Evolutionary conservation across 1,140 invertebrate genomes (phyloP).

Genomic region (Scaptodrosophila lebanonensis): DNA sequence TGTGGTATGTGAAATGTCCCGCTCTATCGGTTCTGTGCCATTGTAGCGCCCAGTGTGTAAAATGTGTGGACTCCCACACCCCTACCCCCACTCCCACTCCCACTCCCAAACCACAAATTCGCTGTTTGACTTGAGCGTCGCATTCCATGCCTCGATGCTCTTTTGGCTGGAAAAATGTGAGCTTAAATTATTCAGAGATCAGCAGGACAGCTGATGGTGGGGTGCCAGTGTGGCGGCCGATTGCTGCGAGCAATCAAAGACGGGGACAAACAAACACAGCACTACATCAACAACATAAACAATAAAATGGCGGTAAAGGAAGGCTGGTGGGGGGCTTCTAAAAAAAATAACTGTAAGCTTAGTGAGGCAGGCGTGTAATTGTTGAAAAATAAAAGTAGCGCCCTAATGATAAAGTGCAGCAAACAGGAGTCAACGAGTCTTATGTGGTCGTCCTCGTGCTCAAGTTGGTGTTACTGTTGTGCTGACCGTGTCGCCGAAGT

Average conservation of each 20-base stretch:
- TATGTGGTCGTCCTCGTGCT: too few species aligned
- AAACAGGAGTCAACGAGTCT: slow-evolving; percentile 58
- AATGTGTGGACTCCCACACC: too few species aligned
- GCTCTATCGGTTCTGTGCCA: too few species aligned
- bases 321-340: slow-evolving; percentile 13
- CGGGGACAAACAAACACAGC: slow-evolving; percentile 2
- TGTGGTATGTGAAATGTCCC: too few species aligned
- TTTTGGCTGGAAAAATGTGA: slow-evolving; percentile 52
- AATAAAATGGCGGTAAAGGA: slow-evolving; percentile 8
- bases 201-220: slow-evolving; percentile 27
- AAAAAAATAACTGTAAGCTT: slow-evolving; percentile 45
- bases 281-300: slow-evolving; percentile 11
- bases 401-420: slow-evolving; percentile 66
- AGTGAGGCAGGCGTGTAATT: slow-evolving; percentile 54
- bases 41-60: too few species aligned
- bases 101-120: slow-evolving; percentile 41
- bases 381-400: slow-evolving; percentile 53
- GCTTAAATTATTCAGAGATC: slow-evolving; percentile 68
- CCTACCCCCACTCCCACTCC: neutral
- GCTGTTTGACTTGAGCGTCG: slow-evolving; percentile 27
- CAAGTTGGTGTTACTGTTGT: too few species aligned
- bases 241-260: slow-evolving; percentile 54
- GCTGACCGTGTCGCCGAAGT: slow-evolving; percentile 34
- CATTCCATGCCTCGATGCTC: slow-evolving; percentile 41
- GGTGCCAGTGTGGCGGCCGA: slow-evolving; percentile 22